These are phyloP conservation scores for Epizoanthus illoricatus DNA, from an alignment of 92 coral and sea anemone species.

Conservation along the genomic window DNA sequence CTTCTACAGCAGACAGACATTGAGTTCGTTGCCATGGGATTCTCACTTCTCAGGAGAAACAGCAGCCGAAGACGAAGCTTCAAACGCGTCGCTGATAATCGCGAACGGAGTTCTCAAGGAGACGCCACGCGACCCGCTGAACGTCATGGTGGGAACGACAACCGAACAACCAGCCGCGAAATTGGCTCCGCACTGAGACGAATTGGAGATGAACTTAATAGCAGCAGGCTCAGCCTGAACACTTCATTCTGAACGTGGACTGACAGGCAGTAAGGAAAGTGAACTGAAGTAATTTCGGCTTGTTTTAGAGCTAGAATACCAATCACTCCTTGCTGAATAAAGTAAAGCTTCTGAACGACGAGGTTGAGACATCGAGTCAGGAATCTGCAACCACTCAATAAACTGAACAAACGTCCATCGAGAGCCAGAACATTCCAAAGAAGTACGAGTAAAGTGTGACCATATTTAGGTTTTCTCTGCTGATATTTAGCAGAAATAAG, in stretches of 20 bases:
- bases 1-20: conserved; percentile 8
- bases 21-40: conserved; percentile 62
- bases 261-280: too few species aligned
- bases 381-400: too few species aligned
- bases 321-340: too few species aligned
- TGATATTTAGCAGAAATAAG: too few species aligned
- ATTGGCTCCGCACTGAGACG: conserved; percentile 87
- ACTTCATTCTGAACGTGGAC: conserved; percentile 30
- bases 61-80: conserved; percentile 95
- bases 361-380: too few species aligned
- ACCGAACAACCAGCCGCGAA: conserved; percentile 68
- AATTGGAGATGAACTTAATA: conserved; percentile 91
- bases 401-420: too few species aligned
- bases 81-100: conserved; percentile 78
- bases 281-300: too few species aligned
- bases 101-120: conserved; percentile 69
- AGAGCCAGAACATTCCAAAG: too few species aligned
- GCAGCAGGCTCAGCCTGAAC: conserved; percentile 78
- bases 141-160: conserved; percentile 56
- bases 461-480: too few species aligned
- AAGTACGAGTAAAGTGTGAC: too few species aligned
- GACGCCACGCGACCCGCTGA: conserved; percentile 64
- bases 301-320: too few species aligned
- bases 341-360: too few species aligned
- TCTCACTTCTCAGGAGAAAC: conserved; percentile 83